Evolutionary conservation across 2,888 invertebrate genomes (phyloP).

Genomic region (Rapana venosa): DNA sequence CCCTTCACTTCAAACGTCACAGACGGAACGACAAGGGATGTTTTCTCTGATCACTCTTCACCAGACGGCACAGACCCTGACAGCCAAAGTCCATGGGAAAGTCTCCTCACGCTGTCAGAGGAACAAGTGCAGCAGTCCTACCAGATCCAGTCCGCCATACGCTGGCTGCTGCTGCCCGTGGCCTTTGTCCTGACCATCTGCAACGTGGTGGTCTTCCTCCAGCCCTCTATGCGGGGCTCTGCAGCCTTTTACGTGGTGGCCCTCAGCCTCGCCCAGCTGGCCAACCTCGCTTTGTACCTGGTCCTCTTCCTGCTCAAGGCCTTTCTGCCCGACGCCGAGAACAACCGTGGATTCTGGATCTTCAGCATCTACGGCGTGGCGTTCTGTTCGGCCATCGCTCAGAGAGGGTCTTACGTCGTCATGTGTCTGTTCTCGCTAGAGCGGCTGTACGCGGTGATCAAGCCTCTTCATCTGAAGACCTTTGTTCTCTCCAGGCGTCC

Average conservation of each 20-base stretch:
- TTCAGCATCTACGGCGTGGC: constrained; percentile 7
- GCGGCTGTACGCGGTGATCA: constrained; percentile 2
- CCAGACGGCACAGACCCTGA: too few species aligned
- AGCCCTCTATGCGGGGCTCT: constrained; percentile 12
- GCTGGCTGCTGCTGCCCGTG: background rate
- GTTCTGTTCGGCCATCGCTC: constrained; percentile 3
- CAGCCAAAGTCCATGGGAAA: too few species aligned
- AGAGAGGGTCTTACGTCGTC: constrained; percentile 20
- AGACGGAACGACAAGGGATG: too few species aligned
- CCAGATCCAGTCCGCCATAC: background rate
- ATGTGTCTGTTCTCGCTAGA: constrained; percentile 29
- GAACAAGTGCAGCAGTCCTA: background rate
- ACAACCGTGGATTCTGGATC: background rate
- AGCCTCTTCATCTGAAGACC: background rate
- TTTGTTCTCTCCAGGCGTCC: background rate
- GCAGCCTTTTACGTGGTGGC: constrained; percentile 26
- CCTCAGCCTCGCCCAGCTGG: constrained; percentile 22
- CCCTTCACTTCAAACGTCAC: too few species aligned
- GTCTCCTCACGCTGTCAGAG: background rate
- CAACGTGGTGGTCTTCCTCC: constrained; percentile 28
- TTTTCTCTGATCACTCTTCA: too few species aligned
- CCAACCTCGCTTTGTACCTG: background rate
- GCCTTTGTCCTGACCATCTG: background rate
- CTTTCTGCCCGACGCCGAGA: background rate
- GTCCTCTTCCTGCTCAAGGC: background rate